Conservation (phyloP, 1,140 invertebrate species). For the Cotesia chilonis region DNA sequence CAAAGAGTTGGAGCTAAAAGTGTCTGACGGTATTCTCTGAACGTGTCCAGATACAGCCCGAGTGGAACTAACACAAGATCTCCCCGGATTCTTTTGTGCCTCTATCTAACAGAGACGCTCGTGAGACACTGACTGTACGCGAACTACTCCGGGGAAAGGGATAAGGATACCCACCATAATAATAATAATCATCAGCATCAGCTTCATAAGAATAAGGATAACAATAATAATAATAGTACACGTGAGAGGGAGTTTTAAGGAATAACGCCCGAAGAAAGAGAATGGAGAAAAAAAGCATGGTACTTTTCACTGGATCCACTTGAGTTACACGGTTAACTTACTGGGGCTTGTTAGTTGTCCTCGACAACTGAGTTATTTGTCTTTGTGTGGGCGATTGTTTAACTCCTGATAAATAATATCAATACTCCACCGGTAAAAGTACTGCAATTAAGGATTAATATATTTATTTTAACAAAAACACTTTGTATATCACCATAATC, state of each 20-base stretch:
- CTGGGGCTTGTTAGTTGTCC: no score
- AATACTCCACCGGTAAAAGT: no score
- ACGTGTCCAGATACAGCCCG: conserved; percentile 9
- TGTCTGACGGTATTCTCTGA: conserved; percentile 10
- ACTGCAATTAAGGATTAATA: no score
- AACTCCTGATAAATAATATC: no score
- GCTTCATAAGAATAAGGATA: background rate
- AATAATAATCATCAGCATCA: conserved; percentile 4
- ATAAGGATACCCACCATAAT: background rate
- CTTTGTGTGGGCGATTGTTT: no score
- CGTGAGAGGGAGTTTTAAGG: background rate
- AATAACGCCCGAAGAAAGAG: conserved; percentile 7
- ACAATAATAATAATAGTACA: conserved; percentile 9
- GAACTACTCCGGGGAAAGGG: background rate
- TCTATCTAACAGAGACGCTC: background rate
- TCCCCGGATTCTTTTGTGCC: conserved; percentile 14
- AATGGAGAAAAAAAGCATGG: background rate
- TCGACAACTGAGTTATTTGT: no score
- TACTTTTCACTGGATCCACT: no score
- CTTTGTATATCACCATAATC: background rate
- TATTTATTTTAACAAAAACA: background rate
- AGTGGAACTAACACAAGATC: conserved; percentile 24
- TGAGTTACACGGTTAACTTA: no score
- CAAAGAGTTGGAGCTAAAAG: conserved; percentile 12
- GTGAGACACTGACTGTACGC: background rate